A percentile compares a stretch with the other conserved stretches of the same genome.
Evolutionary conservation across 2,888 invertebrate genomes (phyloP).

Genomic region (Nomada flava): DNA sequence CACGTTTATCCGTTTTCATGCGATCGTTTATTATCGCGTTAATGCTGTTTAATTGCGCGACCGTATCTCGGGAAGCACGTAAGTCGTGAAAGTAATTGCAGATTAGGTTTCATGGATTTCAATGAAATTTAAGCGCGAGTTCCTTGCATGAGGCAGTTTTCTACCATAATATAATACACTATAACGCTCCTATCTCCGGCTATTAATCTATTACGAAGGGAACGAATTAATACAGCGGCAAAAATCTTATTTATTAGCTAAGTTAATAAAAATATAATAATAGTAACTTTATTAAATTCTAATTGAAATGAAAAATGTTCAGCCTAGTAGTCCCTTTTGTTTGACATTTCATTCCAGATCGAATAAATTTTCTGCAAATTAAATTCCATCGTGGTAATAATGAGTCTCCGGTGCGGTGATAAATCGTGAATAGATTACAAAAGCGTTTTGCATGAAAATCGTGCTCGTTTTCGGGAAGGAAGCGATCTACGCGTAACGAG

Average conservation of each 20-base stretch:
- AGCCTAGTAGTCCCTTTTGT: no score
- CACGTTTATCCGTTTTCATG: background rate
- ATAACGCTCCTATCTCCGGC: no score
- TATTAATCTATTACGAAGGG: no score
- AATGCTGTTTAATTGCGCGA: background rate
- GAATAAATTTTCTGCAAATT: background rate
- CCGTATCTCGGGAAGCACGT: background rate
- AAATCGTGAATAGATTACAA: constrained; percentile 26
- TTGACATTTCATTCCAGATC: background rate
- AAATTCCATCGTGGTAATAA: background rate
- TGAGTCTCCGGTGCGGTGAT: constrained; percentile 1
- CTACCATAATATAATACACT: background rate
- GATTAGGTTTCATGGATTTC: constrained; percentile 14
- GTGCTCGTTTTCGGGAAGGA: constrained; percentile 45
- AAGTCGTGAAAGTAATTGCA: constrained; percentile 1
- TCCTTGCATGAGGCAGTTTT: background rate
- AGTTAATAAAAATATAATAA: no score
- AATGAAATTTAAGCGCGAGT: background rate
- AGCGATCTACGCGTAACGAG: constrained; percentile 31
- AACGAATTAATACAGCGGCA: no score
- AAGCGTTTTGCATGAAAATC: constrained; percentile 45
- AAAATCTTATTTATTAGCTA: no score
- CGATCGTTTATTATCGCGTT: constrained; percentile 9
- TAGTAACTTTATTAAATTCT: no score
- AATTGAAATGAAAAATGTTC: no score